Evolutionary conservation across 2,113 vertebrate genomes (phyloP).

Genomic region (Lophura nycthemera): DNA sequence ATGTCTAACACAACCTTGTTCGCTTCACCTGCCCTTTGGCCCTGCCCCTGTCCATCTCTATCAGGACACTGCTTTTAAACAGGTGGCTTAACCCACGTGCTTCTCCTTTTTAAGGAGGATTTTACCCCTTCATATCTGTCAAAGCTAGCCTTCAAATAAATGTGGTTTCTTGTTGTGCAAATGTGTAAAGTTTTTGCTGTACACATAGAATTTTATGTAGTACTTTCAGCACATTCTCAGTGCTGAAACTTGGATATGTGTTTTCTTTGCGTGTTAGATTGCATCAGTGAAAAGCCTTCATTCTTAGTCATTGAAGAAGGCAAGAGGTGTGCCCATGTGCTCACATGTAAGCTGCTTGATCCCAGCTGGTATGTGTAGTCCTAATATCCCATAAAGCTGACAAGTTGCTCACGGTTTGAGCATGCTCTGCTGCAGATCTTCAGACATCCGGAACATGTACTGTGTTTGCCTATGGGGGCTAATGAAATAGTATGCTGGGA

Average conservation of each 20-base stretch:
- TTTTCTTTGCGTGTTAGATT: not conserved
- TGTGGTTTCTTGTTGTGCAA: not conserved
- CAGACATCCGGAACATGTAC: slow-evolving; percentile 3
- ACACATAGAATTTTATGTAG: rapidly evolving
- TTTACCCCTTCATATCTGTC: not conserved
- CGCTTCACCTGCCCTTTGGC: not conserved
- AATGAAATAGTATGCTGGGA: slow-evolving; percentile 80
- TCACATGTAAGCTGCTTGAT: not conserved
- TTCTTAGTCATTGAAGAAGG: not conserved
- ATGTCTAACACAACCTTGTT: not conserved
- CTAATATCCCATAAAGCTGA: not conserved
- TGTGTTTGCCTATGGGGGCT: slow-evolving; percentile 25
- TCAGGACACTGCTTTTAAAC: not conserved
- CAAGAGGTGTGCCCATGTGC: not conserved
- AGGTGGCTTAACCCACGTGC: not conserved
- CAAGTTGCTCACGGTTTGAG: not conserved
- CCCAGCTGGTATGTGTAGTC: not conserved
- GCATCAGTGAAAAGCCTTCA: not conserved
- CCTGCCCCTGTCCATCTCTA: not conserved
- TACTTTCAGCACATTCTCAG: not conserved
- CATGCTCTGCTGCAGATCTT: slow-evolving; percentile 26
- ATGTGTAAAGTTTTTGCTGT: not conserved
- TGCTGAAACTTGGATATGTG: not conserved
- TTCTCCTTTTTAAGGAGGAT: not conserved
- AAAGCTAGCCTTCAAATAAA: not conserved